Evolutionary conservation across 2,113 vertebrate species (phyloP), one percentile per base, ranked within the genome.

Genomic region (Rhinolophus ferrumequinum): DNA sequence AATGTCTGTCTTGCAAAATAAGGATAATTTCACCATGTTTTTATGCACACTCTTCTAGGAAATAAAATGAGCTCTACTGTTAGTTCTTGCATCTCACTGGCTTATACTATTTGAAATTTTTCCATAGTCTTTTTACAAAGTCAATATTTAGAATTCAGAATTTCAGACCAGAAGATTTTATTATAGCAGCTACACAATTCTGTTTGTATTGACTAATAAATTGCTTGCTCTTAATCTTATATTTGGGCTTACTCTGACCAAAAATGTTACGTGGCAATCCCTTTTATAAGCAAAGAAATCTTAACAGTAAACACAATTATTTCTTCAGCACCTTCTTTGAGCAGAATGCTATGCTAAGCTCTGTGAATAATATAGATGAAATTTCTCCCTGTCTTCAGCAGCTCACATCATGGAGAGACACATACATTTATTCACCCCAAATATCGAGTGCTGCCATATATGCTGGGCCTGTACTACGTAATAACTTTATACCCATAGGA

Each of bases 231-330:
- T 70, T 85, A 69, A 89, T 70, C 38, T 81, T 72, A 58, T 85
- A 80, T 92, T 84, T 85, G 52, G 15, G 12, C 10, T 76, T 73
- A 44, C 33, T 91, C 64, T 84, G 50, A n/a, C 15, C 44, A 77
- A 95, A 86, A 22, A 76, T 72, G n/a, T 64, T 44, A 92, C 62
- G 21, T 91, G 91, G 73, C 35, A 80, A 80, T 62, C 9, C 22
- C 56, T 80, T 89, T 93, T 54, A 58, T 66, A 81, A 80, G 33
- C 26, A 73, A 91, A 95, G 72, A 86, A 30, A 84, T 92, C 44
- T 60, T 81, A 75, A 80, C 35, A 41, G 26, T 90, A 62, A 93
- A 79, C 5, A 58, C 11, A 75, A 83, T 54, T 62, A 84, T 88
- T 83, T 80, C 14, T 82, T 77, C 15, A 77, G 3, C 56, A 86